Evolutionary conservation across 2,888 invertebrate species (phyloP), one percentile per base, ranked within the genome.

Genomic region (Cerastoderma edule): DNA sequence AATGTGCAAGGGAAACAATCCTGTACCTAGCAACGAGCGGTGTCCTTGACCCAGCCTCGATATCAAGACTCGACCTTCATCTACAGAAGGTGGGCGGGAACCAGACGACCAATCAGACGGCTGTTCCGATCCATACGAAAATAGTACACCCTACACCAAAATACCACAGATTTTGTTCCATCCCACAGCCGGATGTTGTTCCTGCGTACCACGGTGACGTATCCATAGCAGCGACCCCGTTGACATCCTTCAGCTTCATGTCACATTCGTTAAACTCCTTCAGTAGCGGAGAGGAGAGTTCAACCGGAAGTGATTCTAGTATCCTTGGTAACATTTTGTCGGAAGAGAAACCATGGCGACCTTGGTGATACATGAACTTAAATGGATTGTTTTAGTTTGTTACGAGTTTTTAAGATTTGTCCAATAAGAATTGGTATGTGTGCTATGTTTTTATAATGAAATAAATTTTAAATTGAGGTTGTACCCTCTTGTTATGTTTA

Each of bases 371-470:
- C 2, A n/a, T 33, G 30, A 32, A 16, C 13, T 16, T 8, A 24
- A 5, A 10, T 2, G 39, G 19, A 60, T 19, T n/a, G 33, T 60
- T 35, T n/a, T 32, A 16, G 33, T 22, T 56, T 56, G 30, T 13
- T n/a, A 50, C 22, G 6, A 50, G 13, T n/a, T 50, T 50, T 8
- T n/a, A 50, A 13, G 50, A 16, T 13, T 13, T 5, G 22, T 22
- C n/a, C 6, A 22, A 13, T 50, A 50, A 28, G 33, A 35, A 16
- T 56, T 60, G 35, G 6, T 35, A 1, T 24, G 39, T 60, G 60
- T 60, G 60, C 60, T 60, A 60, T 32, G 35, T 60, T 60, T 35
- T n/a, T n/a, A n/a, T n/a, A n/a, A n/a, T n/a, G n/a, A n/a, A n/a
- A n/a, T n/a, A n/a, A n/a, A n/a, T n/a, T n/a, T n/a, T n/a, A n/a